Percentiles rank a stretch among this genome's conserved stretches.
phyloP scores from a whole-genome alignment of 2,888 invertebrate genomes.

The Lydus trimaculatus region DNA sequence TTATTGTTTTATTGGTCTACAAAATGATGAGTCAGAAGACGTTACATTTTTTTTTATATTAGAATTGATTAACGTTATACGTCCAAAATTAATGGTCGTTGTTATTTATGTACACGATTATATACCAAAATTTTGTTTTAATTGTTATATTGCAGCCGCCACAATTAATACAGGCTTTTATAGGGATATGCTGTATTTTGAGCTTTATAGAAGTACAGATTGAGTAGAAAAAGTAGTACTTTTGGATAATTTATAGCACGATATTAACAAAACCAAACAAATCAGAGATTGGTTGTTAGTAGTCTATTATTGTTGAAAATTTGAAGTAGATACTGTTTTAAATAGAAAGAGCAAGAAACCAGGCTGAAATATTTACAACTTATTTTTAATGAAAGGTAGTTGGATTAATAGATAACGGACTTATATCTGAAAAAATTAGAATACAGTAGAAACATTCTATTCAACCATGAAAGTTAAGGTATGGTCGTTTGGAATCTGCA shows the following conservation, averaged over 20 bases:
- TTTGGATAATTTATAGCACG: slow-evolving; percentile 1
- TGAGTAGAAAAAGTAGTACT: background rate
- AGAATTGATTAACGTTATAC: slow-evolving; percentile 12
- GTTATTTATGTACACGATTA: slow-evolving; percentile 8
- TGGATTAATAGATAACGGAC: background rate
- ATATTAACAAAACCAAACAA: background rate
- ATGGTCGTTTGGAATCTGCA: no score
- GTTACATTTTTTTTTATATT: slow-evolving; percentile 7
- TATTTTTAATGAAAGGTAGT: background rate
- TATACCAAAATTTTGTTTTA: background rate
- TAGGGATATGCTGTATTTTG: background rate
- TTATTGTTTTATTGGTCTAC: slow-evolving; percentile 9
- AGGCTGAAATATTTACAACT: background rate
- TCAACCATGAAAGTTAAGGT: no score
- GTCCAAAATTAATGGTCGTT: background rate
- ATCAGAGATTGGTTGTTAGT: background rate
- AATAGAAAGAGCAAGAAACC: background rate
- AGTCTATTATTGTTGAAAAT: background rate
- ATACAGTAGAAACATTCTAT: no score
- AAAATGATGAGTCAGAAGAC: slow-evolving; percentile 10
- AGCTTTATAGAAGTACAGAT: slow-evolving; percentile 1
- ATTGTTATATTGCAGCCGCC: background rate
- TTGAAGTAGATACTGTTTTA: background rate
- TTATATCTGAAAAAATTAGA: no score
- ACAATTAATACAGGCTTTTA: slow-evolving; percentile 4